These are phyloP conservation scores for Peromyscus eremicus DNA, from an alignment of 2,797 vertebrate species.

Conservation along the genomic window DNA sequence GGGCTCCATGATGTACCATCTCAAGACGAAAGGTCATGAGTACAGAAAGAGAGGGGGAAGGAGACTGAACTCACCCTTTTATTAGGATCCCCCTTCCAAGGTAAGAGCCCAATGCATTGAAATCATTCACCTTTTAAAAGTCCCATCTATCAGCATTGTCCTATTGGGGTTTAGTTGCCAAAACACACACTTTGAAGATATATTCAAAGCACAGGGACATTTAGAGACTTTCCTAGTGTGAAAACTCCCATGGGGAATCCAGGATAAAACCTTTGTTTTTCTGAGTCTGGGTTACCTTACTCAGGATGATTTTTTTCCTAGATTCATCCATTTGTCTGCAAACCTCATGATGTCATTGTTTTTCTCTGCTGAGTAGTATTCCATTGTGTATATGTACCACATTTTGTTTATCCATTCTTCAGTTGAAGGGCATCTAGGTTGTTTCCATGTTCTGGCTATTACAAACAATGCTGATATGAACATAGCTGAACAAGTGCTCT, in stretches of 20 bases:
- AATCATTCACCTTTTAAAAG: not conserved
- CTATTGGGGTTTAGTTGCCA: not conserved
- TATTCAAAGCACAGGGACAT: not conserved
- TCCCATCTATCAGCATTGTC: not conserved
- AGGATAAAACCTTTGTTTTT: not conserved
- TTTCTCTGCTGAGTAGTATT: too few species aligned
- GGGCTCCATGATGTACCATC: not conserved
- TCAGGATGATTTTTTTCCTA: too few species aligned
- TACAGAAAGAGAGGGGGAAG: not conserved
- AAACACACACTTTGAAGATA: not conserved
- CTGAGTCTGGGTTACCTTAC: too few species aligned
- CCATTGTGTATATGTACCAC: too few species aligned
- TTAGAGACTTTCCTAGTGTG: constrained; percentile 14
- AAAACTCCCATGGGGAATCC: not conserved
- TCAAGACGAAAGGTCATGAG: not conserved
- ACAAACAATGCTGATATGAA: too few species aligned
- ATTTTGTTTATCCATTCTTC: too few species aligned
- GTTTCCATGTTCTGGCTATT: too few species aligned
- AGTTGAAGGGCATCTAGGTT: too few species aligned
- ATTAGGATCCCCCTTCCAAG: not conserved
- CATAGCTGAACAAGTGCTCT: too few species aligned
- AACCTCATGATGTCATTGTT: too few species aligned
- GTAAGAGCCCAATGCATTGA: not conserved
- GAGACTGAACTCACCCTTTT: not conserved
- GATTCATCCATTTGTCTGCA: too few species aligned